Percentiles rank a stretch among this genome's conserved stretches.
Evolutionary conservation across 2,797 vertebrate genomes (phyloP).

Genomic region (Melanotaenia trifasciata): DNA sequence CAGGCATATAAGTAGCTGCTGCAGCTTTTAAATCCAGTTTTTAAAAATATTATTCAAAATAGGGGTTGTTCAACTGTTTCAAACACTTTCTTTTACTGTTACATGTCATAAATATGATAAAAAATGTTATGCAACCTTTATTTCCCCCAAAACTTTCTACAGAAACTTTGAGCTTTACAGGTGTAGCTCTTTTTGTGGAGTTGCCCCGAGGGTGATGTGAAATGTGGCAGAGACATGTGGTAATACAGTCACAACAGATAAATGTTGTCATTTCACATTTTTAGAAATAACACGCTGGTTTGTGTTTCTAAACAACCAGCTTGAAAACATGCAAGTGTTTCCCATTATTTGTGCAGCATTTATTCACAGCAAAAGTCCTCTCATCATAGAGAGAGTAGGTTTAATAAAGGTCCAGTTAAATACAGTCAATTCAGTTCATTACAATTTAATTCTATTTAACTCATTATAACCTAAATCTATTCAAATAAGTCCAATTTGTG

Average conservation of each 20-base stretch:
- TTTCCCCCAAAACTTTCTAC: background rate
- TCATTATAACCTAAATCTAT: background rate
- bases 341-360: background rate
- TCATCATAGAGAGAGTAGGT: background rate
- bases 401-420: background rate
- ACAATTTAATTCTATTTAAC: background rate
- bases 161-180: background rate
- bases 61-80: background rate
- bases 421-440: background rate
- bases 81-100: background rate
- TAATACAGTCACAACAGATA: background rate
- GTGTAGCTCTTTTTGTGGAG: background rate
- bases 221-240: background rate
- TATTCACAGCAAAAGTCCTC: background rate
- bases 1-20: background rate
- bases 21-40: background rate
- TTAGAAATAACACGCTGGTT: background rate
- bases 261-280: background rate
- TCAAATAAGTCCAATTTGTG: background rate
- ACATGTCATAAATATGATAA: background rate
- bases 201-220: background rate
- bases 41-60: background rate
- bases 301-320: background rate
- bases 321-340: background rate
- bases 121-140: background rate